Conservation (phyloP, 1,140 invertebrate species). For the Thalassaphorura encarpata region DNA sequence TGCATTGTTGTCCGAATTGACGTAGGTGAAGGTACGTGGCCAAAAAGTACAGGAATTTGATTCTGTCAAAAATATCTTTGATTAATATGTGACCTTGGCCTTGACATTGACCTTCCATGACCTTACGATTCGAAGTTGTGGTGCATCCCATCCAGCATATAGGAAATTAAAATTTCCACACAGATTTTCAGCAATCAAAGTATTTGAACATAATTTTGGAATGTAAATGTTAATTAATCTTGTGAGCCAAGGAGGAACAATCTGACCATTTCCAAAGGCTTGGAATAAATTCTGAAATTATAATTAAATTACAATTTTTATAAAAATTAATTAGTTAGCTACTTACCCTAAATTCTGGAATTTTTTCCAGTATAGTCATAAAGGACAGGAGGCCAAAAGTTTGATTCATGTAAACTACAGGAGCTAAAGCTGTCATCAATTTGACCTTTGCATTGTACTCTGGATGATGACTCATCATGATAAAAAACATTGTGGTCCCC, state of each 20-base stretch:
- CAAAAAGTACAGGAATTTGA: constrained; percentile 42
- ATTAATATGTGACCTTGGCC: no score
- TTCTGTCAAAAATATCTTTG: no score
- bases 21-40: constrained; percentile 71
- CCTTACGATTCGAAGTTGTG: constrained; percentile 1
- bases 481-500: constrained; percentile 49
- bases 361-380: constrained; percentile 7
- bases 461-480: constrained; percentile 48
- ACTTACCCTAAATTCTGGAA: no score
- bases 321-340: no score
- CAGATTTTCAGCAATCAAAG: constrained; percentile 20
- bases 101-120: no score
- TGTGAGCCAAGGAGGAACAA: constrained; percentile 22
- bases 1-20: constrained; percentile 67
- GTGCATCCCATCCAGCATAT: constrained; percentile 22
- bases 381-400: constrained; percentile 42
- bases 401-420: constrained; percentile 37
- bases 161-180: constrained; percentile 25
- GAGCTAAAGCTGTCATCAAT: constrained; percentile 49
- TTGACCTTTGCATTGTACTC: constrained; percentile 51
- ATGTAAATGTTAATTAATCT: constrained; percentile 15
- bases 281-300: neutral
- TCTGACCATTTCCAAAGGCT: constrained; percentile 19
- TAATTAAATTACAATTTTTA: no score
- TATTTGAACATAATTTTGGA: constrained; percentile 17